Percentiles rank a stretch among this genome's conserved stretches.
These are phyloP conservation scores for Aphelenchoides fujianensis DNA, from an alignment of 1,140 invertebrate species.

Conservation along the genomic window DNA sequence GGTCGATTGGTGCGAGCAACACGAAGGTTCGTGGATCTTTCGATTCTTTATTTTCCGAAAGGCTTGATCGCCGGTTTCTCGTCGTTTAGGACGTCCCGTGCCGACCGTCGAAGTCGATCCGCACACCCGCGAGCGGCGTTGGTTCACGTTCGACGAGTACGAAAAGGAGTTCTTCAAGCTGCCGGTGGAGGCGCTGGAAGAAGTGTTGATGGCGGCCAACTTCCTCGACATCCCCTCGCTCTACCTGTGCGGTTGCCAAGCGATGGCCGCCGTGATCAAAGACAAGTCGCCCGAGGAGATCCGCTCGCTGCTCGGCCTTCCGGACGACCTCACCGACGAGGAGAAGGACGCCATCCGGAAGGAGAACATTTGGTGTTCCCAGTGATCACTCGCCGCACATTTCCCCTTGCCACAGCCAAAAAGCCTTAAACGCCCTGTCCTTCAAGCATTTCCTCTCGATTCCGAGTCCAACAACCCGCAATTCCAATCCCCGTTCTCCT, in stretches of 20 bases:
- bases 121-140: slow-evolving; percentile 22
- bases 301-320: slow-evolving; percentile 37
- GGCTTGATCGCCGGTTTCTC: not conserved
- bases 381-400: too few species aligned
- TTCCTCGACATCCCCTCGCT: slow-evolving; percentile 34
- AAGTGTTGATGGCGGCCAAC: slow-evolving; percentile 30
- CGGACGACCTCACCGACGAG: slow-evolving; percentile 44
- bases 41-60: not conserved
- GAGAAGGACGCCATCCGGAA: slow-evolving; percentile 28
- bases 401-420: too few species aligned
- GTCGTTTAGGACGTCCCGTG: not conserved
- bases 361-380: slow-evolving; percentile 22
- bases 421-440: too few species aligned
- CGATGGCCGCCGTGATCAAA: slow-evolving; percentile 29
- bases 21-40: not conserved
- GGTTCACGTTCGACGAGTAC: slow-evolving; percentile 38
- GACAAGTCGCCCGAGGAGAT: slow-evolving; percentile 41
- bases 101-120: slow-evolving; percentile 14
- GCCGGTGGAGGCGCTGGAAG: slow-evolving; percentile 28
- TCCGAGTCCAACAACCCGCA: too few species aligned
- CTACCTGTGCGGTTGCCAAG: slow-evolving; percentile 41
- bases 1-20: slow-evolving; percentile 8
- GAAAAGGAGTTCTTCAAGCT: slow-evolving; percentile 39
- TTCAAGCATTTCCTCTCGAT: too few species aligned
- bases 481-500: too few species aligned